Percentiles rank a stretch among this genome's conserved stretches.
Conservation (phyloP, 1,140 invertebrate genomes). For the Subanguina moxae region DNA sequence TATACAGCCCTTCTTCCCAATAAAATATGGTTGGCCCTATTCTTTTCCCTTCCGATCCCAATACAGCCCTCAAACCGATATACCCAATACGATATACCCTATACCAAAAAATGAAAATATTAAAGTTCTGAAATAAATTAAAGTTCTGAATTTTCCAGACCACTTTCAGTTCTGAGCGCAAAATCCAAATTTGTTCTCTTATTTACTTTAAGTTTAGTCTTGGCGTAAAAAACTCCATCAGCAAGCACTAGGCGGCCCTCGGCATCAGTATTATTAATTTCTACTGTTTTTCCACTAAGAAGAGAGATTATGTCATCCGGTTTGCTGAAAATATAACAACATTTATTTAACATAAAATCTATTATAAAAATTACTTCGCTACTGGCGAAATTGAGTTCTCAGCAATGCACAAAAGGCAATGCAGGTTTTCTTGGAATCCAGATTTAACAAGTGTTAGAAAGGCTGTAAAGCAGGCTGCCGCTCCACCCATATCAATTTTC, state of each 20-base stretch:
- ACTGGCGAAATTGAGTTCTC: constrained; percentile 79
- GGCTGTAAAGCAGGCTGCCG: constrained; percentile 77
- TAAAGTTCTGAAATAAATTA: too few relatives aligned
- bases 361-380: constrained; percentile 25
- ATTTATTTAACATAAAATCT: too few relatives aligned
- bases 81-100: too few relatives aligned
- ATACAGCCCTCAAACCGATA: too few relatives aligned
- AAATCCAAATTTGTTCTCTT: too few relatives aligned
- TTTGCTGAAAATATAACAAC: constrained; percentile 7
- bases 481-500: constrained; percentile 86
- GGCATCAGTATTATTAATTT: constrained; percentile 72
- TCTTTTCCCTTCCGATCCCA: too few relatives aligned
- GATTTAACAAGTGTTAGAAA: constrained; percentile 72
- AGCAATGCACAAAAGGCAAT: constrained; percentile 81
- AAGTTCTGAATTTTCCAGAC: too few relatives aligned
- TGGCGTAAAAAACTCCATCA: constrained; percentile 63
- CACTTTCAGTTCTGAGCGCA: too few relatives aligned
- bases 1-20: too few relatives aligned
- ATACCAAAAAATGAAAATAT: too few relatives aligned
- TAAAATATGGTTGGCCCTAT: too few relatives aligned
- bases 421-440: constrained; percentile 73
- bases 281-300: constrained; percentile 81
- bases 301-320: constrained; percentile 83
- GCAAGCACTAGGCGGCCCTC: constrained; percentile 80
- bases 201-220: constrained; percentile 39